These are phyloP conservation scores for Buceros bicornis DNA, from an alignment of 2,797 vertebrate genomes.

Conservation along the genomic window DNA sequence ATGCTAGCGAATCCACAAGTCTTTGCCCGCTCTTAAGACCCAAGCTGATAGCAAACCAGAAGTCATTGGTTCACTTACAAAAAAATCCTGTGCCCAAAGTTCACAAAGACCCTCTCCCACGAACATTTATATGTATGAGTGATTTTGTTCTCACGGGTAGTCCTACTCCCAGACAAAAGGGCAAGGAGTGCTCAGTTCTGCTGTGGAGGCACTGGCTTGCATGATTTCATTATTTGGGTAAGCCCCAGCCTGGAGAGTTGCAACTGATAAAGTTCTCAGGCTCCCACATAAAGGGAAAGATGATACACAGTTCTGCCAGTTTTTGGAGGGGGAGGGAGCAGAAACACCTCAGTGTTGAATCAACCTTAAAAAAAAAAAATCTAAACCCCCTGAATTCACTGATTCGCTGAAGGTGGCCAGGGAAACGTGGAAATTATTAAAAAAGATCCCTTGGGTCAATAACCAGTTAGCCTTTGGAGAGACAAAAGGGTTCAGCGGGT, in stretches of 20 bases:
- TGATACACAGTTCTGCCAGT: not conserved
- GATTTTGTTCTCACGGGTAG: not conserved
- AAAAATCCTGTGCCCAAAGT: not conserved
- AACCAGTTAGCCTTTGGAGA: constrained; percentile 16
- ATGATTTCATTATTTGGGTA: not conserved
- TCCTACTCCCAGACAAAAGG: not conserved
- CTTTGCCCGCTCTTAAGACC: not conserved
- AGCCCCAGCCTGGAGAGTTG: not conserved
- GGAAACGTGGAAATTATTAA: constrained; percentile 37
- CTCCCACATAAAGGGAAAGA: not conserved
- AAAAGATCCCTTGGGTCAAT: constrained; percentile 50
- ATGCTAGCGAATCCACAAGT: not conserved
- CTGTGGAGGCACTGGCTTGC: not conserved
- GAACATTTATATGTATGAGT: fast-evolving
- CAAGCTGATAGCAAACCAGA: not conserved
- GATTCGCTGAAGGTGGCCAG: constrained; percentile 14
- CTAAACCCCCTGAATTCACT: not conserved
- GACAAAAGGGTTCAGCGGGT: not conserved
- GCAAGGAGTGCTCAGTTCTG: not conserved
- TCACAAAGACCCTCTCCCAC: not conserved
- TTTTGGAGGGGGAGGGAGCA: not conserved
- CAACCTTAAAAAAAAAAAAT: not conserved
- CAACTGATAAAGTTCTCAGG: not conserved
- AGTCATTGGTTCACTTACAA: not conserved
- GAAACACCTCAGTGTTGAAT: not conserved